These are phyloP conservation scores for Lysandra bellargus DNA, from an alignment of 2,888 invertebrate genomes.

Conservation along the genomic window DNA sequence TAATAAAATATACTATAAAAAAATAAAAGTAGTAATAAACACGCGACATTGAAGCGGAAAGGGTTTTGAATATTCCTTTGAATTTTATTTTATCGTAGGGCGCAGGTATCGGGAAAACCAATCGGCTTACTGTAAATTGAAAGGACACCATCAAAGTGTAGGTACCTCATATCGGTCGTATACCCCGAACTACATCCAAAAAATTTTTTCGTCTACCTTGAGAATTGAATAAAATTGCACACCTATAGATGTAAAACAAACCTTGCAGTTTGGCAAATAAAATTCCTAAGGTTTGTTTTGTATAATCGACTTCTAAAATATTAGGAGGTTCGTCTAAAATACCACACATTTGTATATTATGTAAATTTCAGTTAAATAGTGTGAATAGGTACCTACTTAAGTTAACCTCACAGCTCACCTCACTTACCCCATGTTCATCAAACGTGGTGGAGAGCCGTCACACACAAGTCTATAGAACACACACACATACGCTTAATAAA, in stretches of 20 bases:
- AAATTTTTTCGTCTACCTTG: neutral
- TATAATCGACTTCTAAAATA: neutral
- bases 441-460: neutral
- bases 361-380: too few relatives aligned
- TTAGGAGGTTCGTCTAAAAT: neutral
- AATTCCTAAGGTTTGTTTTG: neutral
- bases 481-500: neutral
- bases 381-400: neutral
- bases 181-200: neutral
- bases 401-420: neutral
- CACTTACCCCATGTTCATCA: neutral
- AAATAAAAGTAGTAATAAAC: too few relatives aligned
- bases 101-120: constrained; percentile 30
- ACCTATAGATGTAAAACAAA: neutral
- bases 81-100: constrained; percentile 31
- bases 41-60: neutral
- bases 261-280: neutral
- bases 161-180: constrained; percentile 1
- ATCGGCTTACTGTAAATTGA: constrained; percentile 33
- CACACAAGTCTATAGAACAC: neutral
- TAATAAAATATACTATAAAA: too few relatives aligned
- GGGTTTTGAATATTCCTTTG: constrained; percentile 20
- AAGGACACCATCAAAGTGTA: constrained; percentile 30
- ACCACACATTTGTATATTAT: neutral
- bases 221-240: neutral